Evolutionary conservation across 2,113 vertebrate genomes (phyloP), one percentile per base, ranked within the genome.

Genomic region (Macrotis lagotis): DNA sequence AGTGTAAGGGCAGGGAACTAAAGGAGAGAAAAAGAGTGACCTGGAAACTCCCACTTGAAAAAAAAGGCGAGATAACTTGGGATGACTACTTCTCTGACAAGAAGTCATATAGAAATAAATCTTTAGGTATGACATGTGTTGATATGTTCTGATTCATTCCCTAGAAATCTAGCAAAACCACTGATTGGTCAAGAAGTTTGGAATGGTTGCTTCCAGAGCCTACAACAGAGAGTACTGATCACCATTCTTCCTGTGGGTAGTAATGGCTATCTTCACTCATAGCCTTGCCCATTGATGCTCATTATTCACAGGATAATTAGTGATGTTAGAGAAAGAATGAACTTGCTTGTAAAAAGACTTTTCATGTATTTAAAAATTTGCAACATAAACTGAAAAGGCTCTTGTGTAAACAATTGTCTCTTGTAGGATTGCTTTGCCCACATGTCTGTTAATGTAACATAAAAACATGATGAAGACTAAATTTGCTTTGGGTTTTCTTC

Each of bases 401-500:
- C n/a, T 91, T 48, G 9, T 50, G 22, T 94, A 94, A 91, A 49
- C 92, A 49, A 59, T 92, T 53, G 88, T 90, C 53, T 88, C 3
- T 44, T 47, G 93, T 94, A 59, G 3, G 83, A 2, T 94, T 95
- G 50, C 22, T 96, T 90, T 94, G 90, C 24, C 83, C 7, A 2
- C n/a, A 92, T 95, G 47, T 55, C 93, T 95, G n/a, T 94, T 37
- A 91, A 88, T 74, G 3, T 44, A 83, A 83, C n/a, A 74, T 74
- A 44, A 83, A 44, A 22, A 12, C 66, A 7, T 0, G 91, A 52
- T 51, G 8, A 66, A 37, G 3, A 88, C 55, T 96, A 94, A 95
- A 95, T 31, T 37, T 92, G 50, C n/a, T 37, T 59, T 66, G 24
- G 55, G 47, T 59, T 97, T 90, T 94, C 93, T 94, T 92, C 7